These are phyloP conservation scores for Platalea minor DNA, from an alignment of 2,797 vertebrate species.

Conservation along the genomic window DNA sequence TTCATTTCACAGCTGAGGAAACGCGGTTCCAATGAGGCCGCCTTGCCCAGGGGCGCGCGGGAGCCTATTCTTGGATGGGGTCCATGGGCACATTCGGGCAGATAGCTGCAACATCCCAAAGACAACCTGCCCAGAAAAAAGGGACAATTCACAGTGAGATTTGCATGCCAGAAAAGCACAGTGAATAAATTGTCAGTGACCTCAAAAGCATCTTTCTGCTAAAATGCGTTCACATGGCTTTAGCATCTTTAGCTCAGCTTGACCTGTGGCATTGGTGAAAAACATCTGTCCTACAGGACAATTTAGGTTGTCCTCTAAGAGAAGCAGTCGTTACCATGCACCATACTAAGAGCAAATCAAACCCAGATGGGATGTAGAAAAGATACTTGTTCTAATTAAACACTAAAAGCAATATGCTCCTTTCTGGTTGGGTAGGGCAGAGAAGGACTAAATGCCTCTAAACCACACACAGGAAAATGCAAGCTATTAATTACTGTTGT, in stretches of 20 bases:
- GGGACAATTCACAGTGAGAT: neutral
- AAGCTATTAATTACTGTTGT: neutral
- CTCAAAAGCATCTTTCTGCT: constrained; percentile 10
- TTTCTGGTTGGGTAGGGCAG: neutral
- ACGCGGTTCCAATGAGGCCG: accelerated
- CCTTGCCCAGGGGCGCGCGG: accelerated
- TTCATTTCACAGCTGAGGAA: constrained; percentile 19
- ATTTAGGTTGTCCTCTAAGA: neutral
- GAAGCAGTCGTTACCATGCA: accelerated
- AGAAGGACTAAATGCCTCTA: neutral
- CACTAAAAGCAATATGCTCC: neutral
- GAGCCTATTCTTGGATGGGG: accelerated
- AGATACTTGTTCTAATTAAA: neutral
- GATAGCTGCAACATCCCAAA: neutral
- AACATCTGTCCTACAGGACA: neutral
- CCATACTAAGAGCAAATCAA: neutral
- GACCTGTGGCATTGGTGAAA: neutral
- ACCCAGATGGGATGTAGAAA: neutral
- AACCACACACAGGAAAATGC: neutral
- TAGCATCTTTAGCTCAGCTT: neutral
- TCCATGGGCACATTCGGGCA: neutral
- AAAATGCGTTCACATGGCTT: neutral
- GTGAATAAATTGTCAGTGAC: neutral
- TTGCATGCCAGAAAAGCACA: neutral
- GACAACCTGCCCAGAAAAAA: neutral